These are phyloP conservation scores for Oreochromis grahami DNA, from an alignment of 2,797 vertebrate genomes.

Conservation along the genomic window DNA sequence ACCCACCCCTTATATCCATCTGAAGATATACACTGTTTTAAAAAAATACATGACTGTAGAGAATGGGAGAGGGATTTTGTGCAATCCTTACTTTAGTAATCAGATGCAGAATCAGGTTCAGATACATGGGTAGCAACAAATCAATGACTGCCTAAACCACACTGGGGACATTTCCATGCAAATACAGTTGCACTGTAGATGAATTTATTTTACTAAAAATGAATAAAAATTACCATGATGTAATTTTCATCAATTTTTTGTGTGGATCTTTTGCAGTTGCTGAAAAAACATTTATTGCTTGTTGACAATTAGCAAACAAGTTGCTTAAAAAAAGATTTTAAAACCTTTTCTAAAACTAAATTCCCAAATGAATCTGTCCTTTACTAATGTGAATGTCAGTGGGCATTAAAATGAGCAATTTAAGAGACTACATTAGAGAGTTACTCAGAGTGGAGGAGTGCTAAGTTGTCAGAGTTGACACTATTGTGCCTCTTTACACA, in stretches of 20 bases:
- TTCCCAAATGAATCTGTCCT: background rate
- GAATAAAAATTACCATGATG: background rate
- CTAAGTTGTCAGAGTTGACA: conserved; percentile 26
- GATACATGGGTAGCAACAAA: background rate
- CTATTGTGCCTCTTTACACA: conserved; percentile 7
- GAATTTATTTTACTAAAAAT: conserved; percentile 1
- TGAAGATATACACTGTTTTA: background rate
- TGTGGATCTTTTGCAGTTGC: background rate
- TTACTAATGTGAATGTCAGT: background rate
- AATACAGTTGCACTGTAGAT: conserved; percentile 9
- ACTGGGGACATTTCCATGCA: conserved; percentile 13
- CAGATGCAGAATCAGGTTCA: background rate
- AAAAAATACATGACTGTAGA: background rate
- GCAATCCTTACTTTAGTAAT: conserved; percentile 21
- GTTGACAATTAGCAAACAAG: background rate
- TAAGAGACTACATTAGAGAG: background rate
- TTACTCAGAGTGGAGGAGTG: background rate
- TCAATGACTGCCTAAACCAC: background rate
- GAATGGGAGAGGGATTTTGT: background rate
- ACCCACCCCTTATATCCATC: background rate
- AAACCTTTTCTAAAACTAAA: background rate
- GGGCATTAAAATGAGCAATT: background rate
- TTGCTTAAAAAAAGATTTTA: background rate
- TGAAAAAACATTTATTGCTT: background rate
- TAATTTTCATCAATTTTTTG: conserved; percentile 4